Evolutionary conservation across 2,113 vertebrate species (phyloP), one percentile per base, ranked within the genome.

Genomic region (Urocynchramus pylzowi): DNA sequence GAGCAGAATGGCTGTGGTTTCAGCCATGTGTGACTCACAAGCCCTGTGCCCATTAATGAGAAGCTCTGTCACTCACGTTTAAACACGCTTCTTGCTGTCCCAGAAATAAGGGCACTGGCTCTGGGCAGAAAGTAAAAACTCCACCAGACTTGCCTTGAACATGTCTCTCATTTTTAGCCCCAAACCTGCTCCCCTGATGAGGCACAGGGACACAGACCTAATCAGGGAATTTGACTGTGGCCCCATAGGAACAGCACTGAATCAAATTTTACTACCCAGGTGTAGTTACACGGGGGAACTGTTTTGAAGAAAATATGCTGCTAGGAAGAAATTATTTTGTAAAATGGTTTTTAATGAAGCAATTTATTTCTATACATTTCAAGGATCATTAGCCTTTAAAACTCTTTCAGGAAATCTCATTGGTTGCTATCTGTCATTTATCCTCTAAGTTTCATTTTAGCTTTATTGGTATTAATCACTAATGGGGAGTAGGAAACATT

Each of bases 331-430:
- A 95, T 89, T 47, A 93, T 94, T 94, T 93, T 89, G 83, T 93
- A 97, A 95, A 97, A 96, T 89, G 90, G 93, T 95, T 96, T 97
- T 95, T 96, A 96, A 97, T 96, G 95, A 95, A 97, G 96, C 95
- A 93, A 96, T 96, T 97, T 93, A 97, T 97, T 96, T 96, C 93
- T 93, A 86, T 90, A 65, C 65, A 81, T 92, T 95, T 92, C 92
- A 96, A 94, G 95, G 95, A 78, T 60, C 96, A 93, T 96, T 97
- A 96, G 76, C 49, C 35, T 92, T 96, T 87, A 96, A 92, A 95
- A 88, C 41, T 90, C 53, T 93, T 95, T 79, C 91, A 96, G 95
- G 90, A 96, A 95, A 86, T 87, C 90, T 95, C 93, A 84, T 53
- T 94, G 90, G 83, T 82, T 89, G 69, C 76, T 95, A 90, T 78